Conservation (phyloP, 2,113 vertebrate genomes). For the Gavia stellata region DNA sequence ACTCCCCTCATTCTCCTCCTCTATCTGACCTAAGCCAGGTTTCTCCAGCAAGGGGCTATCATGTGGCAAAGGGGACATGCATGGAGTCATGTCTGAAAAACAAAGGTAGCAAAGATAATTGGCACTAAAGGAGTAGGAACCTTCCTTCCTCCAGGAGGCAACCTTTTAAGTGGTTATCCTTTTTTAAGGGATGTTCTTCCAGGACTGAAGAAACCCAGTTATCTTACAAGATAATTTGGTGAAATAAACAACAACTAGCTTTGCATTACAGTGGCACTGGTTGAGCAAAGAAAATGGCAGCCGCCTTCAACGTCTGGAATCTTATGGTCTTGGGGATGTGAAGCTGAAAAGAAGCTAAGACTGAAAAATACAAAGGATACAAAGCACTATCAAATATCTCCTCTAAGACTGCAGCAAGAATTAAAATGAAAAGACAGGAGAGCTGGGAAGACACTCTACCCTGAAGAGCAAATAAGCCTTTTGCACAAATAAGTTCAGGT, state of each 20-base stretch:
- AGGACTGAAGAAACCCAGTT: background rate
- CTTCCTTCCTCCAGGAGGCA: background rate
- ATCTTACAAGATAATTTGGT: background rate
- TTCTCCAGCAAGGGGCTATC: conserved; percentile 81
- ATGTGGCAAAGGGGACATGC: conserved; percentile 88
- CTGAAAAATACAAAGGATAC: background rate
- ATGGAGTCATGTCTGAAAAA: conserved; percentile 87
- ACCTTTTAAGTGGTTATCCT: background rate
- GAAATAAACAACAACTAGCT: background rate
- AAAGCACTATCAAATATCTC: background rate
- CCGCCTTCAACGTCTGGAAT: background rate
- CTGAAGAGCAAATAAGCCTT: background rate
- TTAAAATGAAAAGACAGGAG: background rate
- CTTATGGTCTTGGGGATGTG: background rate
- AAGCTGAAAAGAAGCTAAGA: background rate
- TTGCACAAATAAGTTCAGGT: background rate
- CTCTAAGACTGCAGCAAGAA: background rate
- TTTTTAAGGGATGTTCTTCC: background rate
- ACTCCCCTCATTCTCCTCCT: conserved; percentile 77
- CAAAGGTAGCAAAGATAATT: conserved; percentile 23
- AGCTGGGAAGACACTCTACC: background rate
- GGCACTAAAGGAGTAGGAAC: background rate
- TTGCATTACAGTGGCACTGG: background rate
- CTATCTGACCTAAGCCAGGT: conserved; percentile 70
- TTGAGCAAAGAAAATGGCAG: background rate